These are phyloP conservation scores for Tachystola acroxantha DNA, from an alignment of 2,888 invertebrate genomes.

Conservation along the genomic window DNA sequence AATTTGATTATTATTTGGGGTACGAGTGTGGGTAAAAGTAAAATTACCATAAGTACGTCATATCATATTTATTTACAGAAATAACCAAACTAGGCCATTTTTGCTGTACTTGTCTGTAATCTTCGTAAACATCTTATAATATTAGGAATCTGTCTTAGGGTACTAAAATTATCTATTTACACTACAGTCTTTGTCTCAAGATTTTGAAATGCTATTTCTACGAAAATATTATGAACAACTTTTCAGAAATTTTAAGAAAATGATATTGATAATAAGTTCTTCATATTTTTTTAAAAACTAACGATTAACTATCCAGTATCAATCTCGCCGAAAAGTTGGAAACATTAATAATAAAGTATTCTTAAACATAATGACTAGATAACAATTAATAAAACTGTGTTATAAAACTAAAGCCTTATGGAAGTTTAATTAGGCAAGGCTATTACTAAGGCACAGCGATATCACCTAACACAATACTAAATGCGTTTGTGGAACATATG, in stretches of 20 bases:
- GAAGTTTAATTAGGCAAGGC: slow-evolving; percentile 52
- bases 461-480: slow-evolving; percentile 59
- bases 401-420: slow-evolving; percentile 42
- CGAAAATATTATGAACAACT: background rate
- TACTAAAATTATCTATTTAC: slow-evolving; percentile 55
- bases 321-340: background rate
- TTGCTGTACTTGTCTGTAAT: slow-evolving; percentile 26
- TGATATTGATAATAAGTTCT: too few species aligned
- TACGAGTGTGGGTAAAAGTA: too few species aligned
- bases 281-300: too few species aligned
- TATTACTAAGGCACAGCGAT: slow-evolving; percentile 70
- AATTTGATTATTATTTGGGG: too few species aligned
- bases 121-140: slow-evolving; percentile 49
- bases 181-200: slow-evolving; percentile 67
- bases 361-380: slow-evolving; percentile 71
- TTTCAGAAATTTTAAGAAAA: background rate
- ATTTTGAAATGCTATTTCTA: slow-evolving; percentile 14
- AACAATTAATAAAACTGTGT: slow-evolving; percentile 53
- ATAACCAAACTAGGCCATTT: slow-evolving; percentile 35
- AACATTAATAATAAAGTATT: slow-evolving; percentile 22
- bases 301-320: background rate
- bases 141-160: slow-evolving; percentile 75
- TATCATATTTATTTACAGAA: slow-evolving; percentile 39
- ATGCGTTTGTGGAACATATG: slow-evolving; percentile 65
- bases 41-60: background rate